phyloP scores from a whole-genome alignment of 1,140 invertebrate genomes.

The Tetraneura akinire region DNA sequence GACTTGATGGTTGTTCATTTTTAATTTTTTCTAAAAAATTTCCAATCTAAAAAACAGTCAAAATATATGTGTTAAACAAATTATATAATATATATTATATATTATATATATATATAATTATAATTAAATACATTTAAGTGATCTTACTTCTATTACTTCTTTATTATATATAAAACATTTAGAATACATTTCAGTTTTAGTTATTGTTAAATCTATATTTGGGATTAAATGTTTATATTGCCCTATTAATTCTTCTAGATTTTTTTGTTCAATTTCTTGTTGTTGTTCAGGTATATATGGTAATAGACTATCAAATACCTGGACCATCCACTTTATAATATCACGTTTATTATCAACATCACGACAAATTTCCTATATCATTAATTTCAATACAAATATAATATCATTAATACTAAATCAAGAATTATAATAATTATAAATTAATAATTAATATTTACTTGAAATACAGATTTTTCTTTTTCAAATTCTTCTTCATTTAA shows the following conservation, averaged over 20 bases:
- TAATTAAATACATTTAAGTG: neutral
- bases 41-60: slow-evolving; percentile 59
- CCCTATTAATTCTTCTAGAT: slow-evolving; percentile 78
- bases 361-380: slow-evolving; percentile 74
- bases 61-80: neutral
- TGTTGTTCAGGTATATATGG: slow-evolving; percentile 72
- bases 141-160: slow-evolving; percentile 77
- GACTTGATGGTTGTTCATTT: slow-evolving; percentile 59
- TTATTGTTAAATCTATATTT: slow-evolving; percentile 87
- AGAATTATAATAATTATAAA: neutral
- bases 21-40: slow-evolving; percentile 73
- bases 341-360: slow-evolving; percentile 87
- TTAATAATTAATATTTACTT: slow-evolving; percentile 63
- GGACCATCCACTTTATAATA: slow-evolving; percentile 92
- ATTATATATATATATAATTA: neutral
- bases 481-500: slow-evolving; percentile 86
- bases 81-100: neutral
- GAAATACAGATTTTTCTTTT: slow-evolving; percentile 81
- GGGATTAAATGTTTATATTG: slow-evolving; percentile 90
- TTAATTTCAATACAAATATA: neutral
- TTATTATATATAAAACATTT: slow-evolving; percentile 89
- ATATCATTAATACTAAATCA: neutral
- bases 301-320: slow-evolving; percentile 82
- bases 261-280: slow-evolving; percentile 74
- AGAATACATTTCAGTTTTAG: slow-evolving; percentile 87